Evolutionary conservation across 2,113 vertebrate species (phyloP).

Genomic region (Tylochromis polylepis): DNA sequence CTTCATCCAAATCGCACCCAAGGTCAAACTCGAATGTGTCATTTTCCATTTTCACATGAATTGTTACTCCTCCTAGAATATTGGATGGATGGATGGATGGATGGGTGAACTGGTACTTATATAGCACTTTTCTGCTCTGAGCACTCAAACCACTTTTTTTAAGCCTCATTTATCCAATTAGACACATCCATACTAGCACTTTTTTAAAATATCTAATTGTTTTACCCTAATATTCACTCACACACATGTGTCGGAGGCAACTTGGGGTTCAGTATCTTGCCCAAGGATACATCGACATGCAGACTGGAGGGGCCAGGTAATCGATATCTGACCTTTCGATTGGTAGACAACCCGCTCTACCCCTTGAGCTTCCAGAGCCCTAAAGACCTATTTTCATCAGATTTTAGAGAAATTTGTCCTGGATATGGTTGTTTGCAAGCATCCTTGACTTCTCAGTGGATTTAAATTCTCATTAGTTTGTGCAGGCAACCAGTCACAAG

Average conservation of each 20-base stretch:
- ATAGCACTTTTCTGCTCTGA: background rate
- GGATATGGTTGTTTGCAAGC: background rate
- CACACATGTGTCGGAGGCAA: background rate
- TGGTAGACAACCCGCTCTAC: background rate
- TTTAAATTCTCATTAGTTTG: background rate
- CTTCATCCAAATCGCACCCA: background rate
- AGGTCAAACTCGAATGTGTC: background rate
- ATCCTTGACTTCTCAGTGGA: background rate
- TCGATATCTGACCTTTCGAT: background rate
- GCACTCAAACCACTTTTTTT: background rate
- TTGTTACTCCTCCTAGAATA: background rate
- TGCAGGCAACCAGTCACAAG: background rate
- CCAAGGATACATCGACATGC: background rate
- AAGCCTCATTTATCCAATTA: background rate
- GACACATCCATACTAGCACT: background rate
- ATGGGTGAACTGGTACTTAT: background rate
- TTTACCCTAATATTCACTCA: background rate
- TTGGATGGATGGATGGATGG: background rate
- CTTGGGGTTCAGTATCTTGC: background rate
- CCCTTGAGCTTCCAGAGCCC: background rate
- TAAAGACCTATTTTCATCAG: accelerated
- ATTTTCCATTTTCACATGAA: background rate
- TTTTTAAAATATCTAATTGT: background rate
- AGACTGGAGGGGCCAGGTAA: background rate
- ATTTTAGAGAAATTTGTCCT: background rate